These are phyloP conservation scores for Mycalesis mineus DNA, from an alignment of 2,888 invertebrate species.

Conservation along the genomic window DNA sequence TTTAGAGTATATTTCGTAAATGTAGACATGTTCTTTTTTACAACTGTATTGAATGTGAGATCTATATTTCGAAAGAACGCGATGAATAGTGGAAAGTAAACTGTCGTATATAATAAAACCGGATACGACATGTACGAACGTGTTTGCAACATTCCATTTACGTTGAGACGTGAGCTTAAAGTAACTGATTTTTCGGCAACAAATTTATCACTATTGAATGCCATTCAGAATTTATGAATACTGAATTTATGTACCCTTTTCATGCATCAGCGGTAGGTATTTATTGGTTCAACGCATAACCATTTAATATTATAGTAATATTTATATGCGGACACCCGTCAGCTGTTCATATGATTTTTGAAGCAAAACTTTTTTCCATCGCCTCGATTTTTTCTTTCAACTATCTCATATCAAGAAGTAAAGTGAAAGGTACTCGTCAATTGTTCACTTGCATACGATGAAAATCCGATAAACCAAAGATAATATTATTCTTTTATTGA, in stretches of 20 bases:
- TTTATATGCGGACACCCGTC: too few species aligned
- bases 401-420: too few species aligned
- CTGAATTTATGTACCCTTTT: not conserved
- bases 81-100: constrained; percentile 16
- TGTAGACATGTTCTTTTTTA: not conserved
- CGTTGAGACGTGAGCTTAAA: constrained; percentile 21
- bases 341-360: too few species aligned
- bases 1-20: too few species aligned
- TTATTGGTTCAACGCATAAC: not conserved
- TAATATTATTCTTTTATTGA: too few species aligned
- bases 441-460: too few species aligned
- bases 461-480: too few species aligned
- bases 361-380: too few species aligned
- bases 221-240: not conserved
- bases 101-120: constrained; percentile 21
- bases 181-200: constrained; percentile 21
- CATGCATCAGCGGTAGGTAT: not conserved
- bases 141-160: constrained; percentile 24
- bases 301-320: not conserved
- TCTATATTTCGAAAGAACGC: not conserved
- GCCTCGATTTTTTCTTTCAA: too few species aligned
- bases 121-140: constrained; percentile 24
- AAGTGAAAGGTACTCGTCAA: not conserved
- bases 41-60: not conserved
- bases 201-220: constrained; percentile 10